Evolutionary conservation across 2,888 invertebrate genomes (phyloP), one percentile per base, ranked within the genome.

Genomic region (Heliconius erato): DNA sequence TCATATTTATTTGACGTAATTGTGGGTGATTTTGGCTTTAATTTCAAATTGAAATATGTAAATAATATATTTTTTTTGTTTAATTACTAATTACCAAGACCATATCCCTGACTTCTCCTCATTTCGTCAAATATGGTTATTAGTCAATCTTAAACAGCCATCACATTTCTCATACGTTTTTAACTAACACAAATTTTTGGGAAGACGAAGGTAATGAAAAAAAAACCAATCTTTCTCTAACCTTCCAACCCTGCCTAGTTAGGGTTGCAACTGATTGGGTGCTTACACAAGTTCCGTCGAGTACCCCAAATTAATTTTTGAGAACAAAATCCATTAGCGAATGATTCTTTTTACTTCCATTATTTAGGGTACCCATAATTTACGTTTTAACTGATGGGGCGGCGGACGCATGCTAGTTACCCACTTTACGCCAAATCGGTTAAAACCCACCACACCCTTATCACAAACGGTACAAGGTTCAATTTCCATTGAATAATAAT

Each of bases 311-410:
- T 95, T 94, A 95, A 95, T 95, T 94, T 95, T 94, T 93, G 92
- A 94, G 94, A 95, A 95, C 94, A 94, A 94, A 94, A 95, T 95
- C 93, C 95, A 95, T 95, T 95, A 95, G 95, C 92, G 94, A 93
- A 93, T 94, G 91, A 91, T 90, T 89, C 89, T 93, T 94, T 94
- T 94, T 93, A 94, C 91, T 90, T 87, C 86, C 89, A 91, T 95
- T 95, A 94, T 95, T 91, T 92, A 92, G 94, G 92, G 91, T 92
- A 93, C 93, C 92, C 93, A 95, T 95, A 95, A 95, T 94, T 95
- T 95, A 95, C 93, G 91, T 93, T 93, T 92, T 94, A 95, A 96
- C 92, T 93, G 93, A 90, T 89, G 90, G 95, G 95, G 95, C 95
- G 95, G 93, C 91, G 88, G 92, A 92, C 92, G 90, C 91, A 88